Evolutionary conservation across 2,797 vertebrate species (phyloP), one percentile per base, ranked within the genome.

Genomic region (Crocidura indochinensis): DNA sequence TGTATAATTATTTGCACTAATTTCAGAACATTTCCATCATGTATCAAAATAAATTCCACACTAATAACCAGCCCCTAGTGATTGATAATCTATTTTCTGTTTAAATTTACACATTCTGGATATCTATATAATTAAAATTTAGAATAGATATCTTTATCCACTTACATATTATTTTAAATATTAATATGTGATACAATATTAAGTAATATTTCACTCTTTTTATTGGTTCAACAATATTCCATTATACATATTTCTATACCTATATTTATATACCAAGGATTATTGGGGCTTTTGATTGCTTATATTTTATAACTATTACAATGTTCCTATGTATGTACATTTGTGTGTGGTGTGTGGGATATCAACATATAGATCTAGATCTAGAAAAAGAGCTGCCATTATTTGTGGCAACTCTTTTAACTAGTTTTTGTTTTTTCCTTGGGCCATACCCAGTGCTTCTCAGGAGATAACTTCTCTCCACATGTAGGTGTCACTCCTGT

Each of bases 11-110:
- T 29, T 46, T 74, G n/a, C 20, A 62, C 15, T 56, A 46, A 77
- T 89, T 87, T 53, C 24, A 92, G 17, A 77, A 89, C 10, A 89
- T 49, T 87, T 90, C 86, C 17, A 44, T 72, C 27, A 49, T 5
- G 1, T 14, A n/a, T 31, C 5, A 46, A 64, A 64, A 69, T 49
- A 75, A 92, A 89, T 68, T 8, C 27, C 2, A 31, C 27, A 15
- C 11, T 11, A 94, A 86, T 5, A 1, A 53, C 19, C 62, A 53
- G 51, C 15, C 51, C 10, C 51, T 53, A 15, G 51, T 2, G 15
- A 53, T 53, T 15, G 17, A 53, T 53, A 29, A 77, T 56, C 6
- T 60, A 56, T 49, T 72, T 44, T 53, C 31, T 51, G 22, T 24
- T 38, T n/a, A 0, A 22, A 64, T 84, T 74, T 90, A 31, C 15